Evolutionary conservation across 2,797 vertebrate genomes (phyloP).

Genomic region (Neostethus bicornis): DNA sequence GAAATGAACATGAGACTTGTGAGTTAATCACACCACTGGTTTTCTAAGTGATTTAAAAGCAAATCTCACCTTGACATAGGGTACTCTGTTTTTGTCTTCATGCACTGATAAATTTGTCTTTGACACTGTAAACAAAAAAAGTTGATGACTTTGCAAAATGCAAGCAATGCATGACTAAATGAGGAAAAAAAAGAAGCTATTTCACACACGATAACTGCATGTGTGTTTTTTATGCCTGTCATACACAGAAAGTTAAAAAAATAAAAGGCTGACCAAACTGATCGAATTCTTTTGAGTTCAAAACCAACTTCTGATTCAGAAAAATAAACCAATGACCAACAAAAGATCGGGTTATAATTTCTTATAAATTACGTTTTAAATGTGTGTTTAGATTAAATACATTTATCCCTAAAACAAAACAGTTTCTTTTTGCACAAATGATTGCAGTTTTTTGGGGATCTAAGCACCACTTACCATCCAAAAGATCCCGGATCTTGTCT

Average conservation of each 20-base stretch:
- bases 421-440: too few relatives aligned
- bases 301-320: neutral
- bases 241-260: too few relatives aligned
- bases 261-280: too few relatives aligned
- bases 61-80: constrained; percentile 92
- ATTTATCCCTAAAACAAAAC: too few relatives aligned
- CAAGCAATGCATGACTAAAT: neutral
- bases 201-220: too few relatives aligned
- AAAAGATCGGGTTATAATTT: too few relatives aligned
- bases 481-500: constrained; percentile 97
- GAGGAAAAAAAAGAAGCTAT: neutral
- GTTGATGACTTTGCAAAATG: neutral
- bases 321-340: too few relatives aligned
- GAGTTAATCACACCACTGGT: neutral
- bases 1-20: constrained; percentile 12
- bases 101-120: constrained; percentile 98
- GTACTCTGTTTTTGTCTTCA: constrained; percentile 98
- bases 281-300: neutral
- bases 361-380: too few relatives aligned
- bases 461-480: constrained; percentile 92
- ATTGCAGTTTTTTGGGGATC: too few relatives aligned
- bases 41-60: neutral
- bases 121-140: constrained; percentile 82
- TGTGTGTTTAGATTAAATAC: too few relatives aligned
- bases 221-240: neutral